A percentile compares a stretch with the other conserved stretches of the same genome.
Evolutionary conservation across 2,113 vertebrate genomes (phyloP).

Genomic region (Phylloscopus trochilus): DNA sequence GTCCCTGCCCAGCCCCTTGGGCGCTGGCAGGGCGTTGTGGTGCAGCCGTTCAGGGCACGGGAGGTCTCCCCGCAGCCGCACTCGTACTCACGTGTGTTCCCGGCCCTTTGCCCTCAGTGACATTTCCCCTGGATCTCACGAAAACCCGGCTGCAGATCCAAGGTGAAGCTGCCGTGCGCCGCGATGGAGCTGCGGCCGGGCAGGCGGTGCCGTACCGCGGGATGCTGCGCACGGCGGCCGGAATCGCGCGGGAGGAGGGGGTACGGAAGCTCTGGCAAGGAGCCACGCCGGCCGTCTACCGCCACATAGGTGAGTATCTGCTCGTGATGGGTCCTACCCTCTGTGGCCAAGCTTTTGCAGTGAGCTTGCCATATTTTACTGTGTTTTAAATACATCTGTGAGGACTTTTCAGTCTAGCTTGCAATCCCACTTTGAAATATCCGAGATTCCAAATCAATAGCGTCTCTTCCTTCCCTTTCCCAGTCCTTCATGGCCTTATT

Average conservation of each 20-base stretch:
- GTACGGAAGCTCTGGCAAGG: slow-evolving; percentile 83
- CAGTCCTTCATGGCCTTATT: background rate
- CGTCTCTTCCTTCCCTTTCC: background rate
- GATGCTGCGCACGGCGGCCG: slow-evolving; percentile 78
- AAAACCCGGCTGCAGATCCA: slow-evolving; percentile 88
- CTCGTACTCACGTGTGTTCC: background rate
- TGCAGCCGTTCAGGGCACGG: background rate
- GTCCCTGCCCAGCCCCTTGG: background rate
- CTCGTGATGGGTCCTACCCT: background rate
- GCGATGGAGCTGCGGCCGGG: background rate
- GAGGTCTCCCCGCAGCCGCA: background rate
- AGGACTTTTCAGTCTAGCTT: background rate
- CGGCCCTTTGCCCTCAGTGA: slow-evolving; percentile 67
- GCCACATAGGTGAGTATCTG: slow-evolving; percentile 82
- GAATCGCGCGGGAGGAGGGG: slow-evolving; percentile 81
- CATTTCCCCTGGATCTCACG: slow-evolving; percentile 85
- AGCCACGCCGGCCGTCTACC: slow-evolving; percentile 82
- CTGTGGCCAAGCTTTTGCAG: background rate
- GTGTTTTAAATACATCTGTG: background rate
- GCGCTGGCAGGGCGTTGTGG: background rate
- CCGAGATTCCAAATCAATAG: background rate
- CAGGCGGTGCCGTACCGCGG: slow-evolving; percentile 64
- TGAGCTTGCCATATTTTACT: background rate
- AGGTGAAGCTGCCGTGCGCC: slow-evolving; percentile 73
- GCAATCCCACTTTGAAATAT: background rate